phyloP scores from a whole-genome alignment of 2,113 vertebrate species.

The Hylia prasina region DNA sequence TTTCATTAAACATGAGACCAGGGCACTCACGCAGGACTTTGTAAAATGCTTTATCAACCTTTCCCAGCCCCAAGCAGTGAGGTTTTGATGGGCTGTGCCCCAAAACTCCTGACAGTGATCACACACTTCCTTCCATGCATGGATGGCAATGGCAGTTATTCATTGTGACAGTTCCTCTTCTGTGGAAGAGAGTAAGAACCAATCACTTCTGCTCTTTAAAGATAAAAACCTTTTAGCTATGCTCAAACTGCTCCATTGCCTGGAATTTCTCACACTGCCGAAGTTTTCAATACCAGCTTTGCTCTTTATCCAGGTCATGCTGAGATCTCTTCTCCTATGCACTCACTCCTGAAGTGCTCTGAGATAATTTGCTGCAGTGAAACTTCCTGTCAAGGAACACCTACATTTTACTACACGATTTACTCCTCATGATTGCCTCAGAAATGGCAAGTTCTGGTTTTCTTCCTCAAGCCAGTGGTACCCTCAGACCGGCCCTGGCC shows the following conservation, averaged over 20 bases:
- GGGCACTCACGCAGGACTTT: background rate
- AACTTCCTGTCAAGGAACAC: background rate
- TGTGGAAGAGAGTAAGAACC: background rate
- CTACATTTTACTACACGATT: background rate
- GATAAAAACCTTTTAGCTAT: background rate
- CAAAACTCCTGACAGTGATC: background rate
- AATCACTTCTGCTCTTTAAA: background rate
- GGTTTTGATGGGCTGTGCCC: background rate
- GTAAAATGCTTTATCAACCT: background rate
- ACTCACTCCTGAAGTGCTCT: background rate
- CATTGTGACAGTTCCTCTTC: background rate
- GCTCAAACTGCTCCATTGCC: background rate
- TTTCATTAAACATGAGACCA: background rate
- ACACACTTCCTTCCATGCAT: background rate
- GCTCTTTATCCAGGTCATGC: background rate
- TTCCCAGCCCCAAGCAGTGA: background rate
- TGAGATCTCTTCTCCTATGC: background rate
- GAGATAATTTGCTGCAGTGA: background rate
- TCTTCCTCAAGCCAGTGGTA: background rate
- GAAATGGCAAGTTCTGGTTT: background rate
- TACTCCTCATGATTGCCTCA: background rate
- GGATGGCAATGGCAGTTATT: background rate
- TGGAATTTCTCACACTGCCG: background rate
- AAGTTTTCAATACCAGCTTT: background rate
- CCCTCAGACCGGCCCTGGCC: background rate